Percentiles rank a stretch among this genome's conserved stretches.
These are phyloP conservation scores for Gasteruption jaculator DNA, from an alignment of 2,888 invertebrate species.

Conservation along the genomic window DNA sequence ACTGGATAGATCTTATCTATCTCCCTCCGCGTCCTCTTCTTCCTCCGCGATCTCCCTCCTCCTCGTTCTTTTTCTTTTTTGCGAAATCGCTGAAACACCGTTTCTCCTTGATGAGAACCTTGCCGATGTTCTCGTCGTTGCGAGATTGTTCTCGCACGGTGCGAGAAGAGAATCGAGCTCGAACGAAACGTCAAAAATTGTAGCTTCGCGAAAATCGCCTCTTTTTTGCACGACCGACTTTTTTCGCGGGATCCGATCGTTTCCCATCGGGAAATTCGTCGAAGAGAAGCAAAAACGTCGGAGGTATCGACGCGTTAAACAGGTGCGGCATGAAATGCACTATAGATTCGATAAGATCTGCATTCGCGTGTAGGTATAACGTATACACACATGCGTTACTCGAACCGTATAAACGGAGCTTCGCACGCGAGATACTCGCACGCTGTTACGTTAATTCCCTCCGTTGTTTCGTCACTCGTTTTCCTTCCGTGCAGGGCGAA, in stretches of 20 bases:
- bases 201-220: too few relatives aligned
- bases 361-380: constrained; percentile 31
- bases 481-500: constrained; percentile 1
- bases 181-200: too few relatives aligned
- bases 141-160: too few relatives aligned
- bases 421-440: constrained; percentile 34
- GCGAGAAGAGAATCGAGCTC: too few relatives aligned
- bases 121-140: too few relatives aligned
- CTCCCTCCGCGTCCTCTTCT: too few relatives aligned
- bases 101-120: too few relatives aligned
- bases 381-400: constrained; percentile 26
- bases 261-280: constrained; percentile 1
- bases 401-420: constrained; percentile 40
- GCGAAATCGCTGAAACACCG: too few relatives aligned
- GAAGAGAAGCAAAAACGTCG: constrained; percentile 15
- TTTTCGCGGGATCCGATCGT: not conserved
- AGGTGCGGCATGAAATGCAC: constrained; percentile 20
- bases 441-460: constrained; percentile 12
- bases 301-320: too few relatives aligned
- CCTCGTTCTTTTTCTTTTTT: too few relatives aligned
- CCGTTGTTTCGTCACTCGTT: not conserved
- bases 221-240: constrained; percentile 5
- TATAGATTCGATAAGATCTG: constrained; percentile 28
- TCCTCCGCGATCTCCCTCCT: too few relatives aligned
- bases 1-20: constrained; percentile 38